These are phyloP conservation scores for Gasteruption jaculator DNA, from an alignment of 2,888 invertebrate genomes.

Conservation along the genomic window DNA sequence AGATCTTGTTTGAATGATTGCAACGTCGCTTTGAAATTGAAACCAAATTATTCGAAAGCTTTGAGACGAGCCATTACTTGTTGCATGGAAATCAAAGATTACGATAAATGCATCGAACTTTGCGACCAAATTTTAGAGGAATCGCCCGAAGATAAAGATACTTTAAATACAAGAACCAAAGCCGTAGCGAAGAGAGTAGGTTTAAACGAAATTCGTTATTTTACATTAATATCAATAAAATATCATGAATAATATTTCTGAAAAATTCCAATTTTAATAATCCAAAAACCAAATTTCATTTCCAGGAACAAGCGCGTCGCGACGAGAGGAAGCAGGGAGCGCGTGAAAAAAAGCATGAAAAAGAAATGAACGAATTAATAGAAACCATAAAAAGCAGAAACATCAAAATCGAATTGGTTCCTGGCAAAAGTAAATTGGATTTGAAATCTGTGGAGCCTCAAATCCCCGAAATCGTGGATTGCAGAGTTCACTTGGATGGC, in stretches of 20 bases:
- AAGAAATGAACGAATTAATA: constrained; percentile 51
- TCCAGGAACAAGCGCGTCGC: constrained; percentile 54
- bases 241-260: not conserved
- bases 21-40: constrained; percentile 69
- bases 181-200: constrained; percentile 55
- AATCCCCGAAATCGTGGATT: constrained; percentile 62
- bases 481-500: constrained; percentile 62
- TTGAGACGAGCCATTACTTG: constrained; percentile 71
- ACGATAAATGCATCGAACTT: constrained; percentile 66
- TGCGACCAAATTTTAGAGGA: constrained; percentile 65
- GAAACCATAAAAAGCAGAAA: constrained; percentile 51
- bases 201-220: constrained; percentile 17
- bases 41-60: constrained; percentile 75
- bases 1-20: constrained; percentile 77
- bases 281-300: constrained; percentile 14
- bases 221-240: constrained; percentile 3
- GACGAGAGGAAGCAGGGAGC: constrained; percentile 57
- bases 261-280: constrained; percentile 7
- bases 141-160: constrained; percentile 57
- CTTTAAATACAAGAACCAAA: constrained; percentile 56
- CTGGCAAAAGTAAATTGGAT: constrained; percentile 49
- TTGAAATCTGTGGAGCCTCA: constrained; percentile 61
- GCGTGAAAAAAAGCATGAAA: constrained; percentile 49
- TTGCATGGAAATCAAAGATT: constrained; percentile 63
- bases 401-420: constrained; percentile 51